Evolutionary conservation across 1,140 invertebrate genomes (phyloP), one percentile per base, ranked within the genome.

Genomic region (Penaeus japonicus): DNA sequence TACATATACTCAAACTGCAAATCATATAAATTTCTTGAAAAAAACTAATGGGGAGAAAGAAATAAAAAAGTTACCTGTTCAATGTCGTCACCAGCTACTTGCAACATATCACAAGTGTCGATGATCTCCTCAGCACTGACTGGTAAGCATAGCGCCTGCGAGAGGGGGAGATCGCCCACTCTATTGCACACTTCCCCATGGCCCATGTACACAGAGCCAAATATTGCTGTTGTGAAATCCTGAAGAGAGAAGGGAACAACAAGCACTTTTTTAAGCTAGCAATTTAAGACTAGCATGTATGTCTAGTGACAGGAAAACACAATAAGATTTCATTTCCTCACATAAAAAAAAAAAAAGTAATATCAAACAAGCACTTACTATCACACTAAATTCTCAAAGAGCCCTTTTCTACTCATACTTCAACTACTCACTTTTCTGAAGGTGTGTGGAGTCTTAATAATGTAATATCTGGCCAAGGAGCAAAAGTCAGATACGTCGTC

Each of bases 401-500:
- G 17, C 7, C 1, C 3, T 27, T 27, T 18, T 89, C 20, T 84
- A 32, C 18, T 20, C 10, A 18, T 12, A 30, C 62, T 47, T 17
- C 65, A 35, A n/a, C 30, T 53, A 84, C 90, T 90, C 90, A 93
- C 95, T 92, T 96, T 96, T 92, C 96, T 95, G 92, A 98, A 99
- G 78, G 97, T 99, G 88, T 95, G 95, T 24, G 98, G 99, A 39
- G 98, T 99, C 93, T 97, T 98, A 75, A 96, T 93, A 18, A 96
- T 95, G 93, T 99, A 99, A 93, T 98, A 99, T 92, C 98, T 96
- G 27, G 97, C 97, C 84, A 99, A 93, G 1, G 97, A 96, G 93
- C 98, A 99, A 92, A 99, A 98, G 93, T 99, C 98, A 47, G 96
- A 95, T n/a, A 99, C 96, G 94, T 99, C 99, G 91, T 98, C 97